Conservation (phyloP, 1,140 invertebrate genomes). For the Panulirus ornatus region DNA sequence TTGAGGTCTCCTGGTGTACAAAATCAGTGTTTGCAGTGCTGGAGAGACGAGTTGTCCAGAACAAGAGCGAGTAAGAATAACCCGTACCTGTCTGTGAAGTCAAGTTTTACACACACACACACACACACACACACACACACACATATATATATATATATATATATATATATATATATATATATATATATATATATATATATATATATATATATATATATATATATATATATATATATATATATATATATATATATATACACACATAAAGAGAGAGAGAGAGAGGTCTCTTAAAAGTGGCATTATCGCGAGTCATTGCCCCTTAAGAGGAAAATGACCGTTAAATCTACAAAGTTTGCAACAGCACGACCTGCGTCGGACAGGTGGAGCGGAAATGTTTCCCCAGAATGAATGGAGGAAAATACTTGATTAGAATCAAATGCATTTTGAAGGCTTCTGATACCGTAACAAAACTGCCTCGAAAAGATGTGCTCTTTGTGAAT, state of each 20-base stretch:
- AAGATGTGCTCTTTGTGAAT: too few species aligned
- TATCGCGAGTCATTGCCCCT: too few species aligned
- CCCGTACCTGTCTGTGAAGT: neutral
- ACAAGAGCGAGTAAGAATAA: neutral
- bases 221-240: neutral
- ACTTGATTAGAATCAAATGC: too few species aligned
- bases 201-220: neutral
- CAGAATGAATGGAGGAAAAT: too few species aligned
- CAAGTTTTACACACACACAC: neutral
- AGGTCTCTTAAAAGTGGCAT: neutral
- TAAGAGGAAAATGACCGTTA: too few species aligned
- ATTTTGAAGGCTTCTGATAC: too few species aligned
- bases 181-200: neutral
- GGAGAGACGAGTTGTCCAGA: neutral
- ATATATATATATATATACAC: neutral
- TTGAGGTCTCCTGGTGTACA: neutral
- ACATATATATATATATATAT: conserved; percentile 1
- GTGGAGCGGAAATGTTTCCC: too few species aligned
- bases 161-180: neutral
- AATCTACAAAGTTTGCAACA: too few species aligned
- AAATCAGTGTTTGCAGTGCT: neutral
- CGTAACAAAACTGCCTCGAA: too few species aligned
- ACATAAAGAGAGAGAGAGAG: neutral
- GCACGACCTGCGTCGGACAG: too few species aligned
- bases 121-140: conserved; percentile 26